Conservation (phyloP, 2,888 invertebrate genomes). For the Hedya salicella region DNA sequence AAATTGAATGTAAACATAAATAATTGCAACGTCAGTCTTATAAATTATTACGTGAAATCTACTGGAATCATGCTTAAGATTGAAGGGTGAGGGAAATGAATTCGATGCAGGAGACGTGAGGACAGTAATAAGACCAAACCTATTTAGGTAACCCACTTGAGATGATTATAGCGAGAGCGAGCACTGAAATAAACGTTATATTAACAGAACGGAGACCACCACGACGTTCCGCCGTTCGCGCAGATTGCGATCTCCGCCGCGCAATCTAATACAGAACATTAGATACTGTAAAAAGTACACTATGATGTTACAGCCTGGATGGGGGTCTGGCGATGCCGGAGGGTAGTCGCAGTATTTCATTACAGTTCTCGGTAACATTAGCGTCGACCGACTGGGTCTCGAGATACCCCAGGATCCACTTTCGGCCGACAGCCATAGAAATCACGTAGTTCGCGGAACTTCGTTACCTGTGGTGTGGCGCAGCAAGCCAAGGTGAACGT, state of each 20-base stretch:
- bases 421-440: constrained; percentile 80
- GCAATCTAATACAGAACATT: constrained; percentile 56
- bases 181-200: constrained; percentile 48
- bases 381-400: constrained; percentile 62
- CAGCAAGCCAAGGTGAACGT: constrained; percentile 84
- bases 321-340: constrained; percentile 53
- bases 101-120: constrained; percentile 44
- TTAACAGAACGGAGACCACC: constrained; percentile 67
- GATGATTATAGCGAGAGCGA: constrained; percentile 57
- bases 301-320: constrained; percentile 51
- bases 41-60: not conserved
- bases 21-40: constrained; percentile 5
- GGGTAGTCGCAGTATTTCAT: constrained; percentile 68
- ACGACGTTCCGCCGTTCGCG: constrained; percentile 54
- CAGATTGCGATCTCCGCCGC: constrained; percentile 51
- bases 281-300: constrained; percentile 63
- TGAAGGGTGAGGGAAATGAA: constrained; percentile 12
- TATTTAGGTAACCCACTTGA: constrained; percentile 27
- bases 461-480: constrained; percentile 83
- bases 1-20: not conserved
- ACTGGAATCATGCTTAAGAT: constrained; percentile 9
- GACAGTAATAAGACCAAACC: constrained; percentile 15
- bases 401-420: constrained; percentile 70
- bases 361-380: constrained; percentile 74
- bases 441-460: constrained; percentile 85